Evolutionary conservation across 2,797 vertebrate species (phyloP), one percentile per base, ranked within the genome.

Genomic region (Tenualosa ilisha): DNA sequence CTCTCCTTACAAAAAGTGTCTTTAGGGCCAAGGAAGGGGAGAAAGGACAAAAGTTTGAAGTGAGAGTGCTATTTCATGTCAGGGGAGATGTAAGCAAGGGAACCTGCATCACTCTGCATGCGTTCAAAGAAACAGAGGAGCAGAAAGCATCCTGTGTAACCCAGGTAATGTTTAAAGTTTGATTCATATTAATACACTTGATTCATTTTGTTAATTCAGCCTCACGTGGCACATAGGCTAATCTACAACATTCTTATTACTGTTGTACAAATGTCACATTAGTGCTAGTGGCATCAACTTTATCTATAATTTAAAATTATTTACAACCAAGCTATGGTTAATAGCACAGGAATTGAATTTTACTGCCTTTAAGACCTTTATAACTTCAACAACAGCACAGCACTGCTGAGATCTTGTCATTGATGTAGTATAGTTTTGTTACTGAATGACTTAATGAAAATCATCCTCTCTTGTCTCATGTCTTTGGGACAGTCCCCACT

Each of bases 41-140:
- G 9, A 89, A 88, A 31, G 86, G 43, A 51, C 84, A 90, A 37
- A 84, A 56, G 83, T 92, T 93, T 72, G 88, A 75, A 83, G 92
- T 96, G 84, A 91, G 90, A 68, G 91, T 86, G 0, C 82, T 96
- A 84, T 96, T 96, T 87, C 93, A 94, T 81, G 88, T 90, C 81
- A 87, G 83, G 37, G 93, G 91, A 0, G 89, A 88, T 24, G 31
- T 83, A 40, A 89, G 87, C 82, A 84, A 26, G 17, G 86, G 89
- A 59, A 90, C 90, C 84, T 95, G 95, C 82, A 84, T 94, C 83
- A 94, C 91, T 22, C 90, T 95, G 46, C 93, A 95, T 15, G 95
- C 94, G 50, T 95, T 96, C 82, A 95, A 90, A 87, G 93, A 95
- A 85, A 96, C 95, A 0, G 90, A 93, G 86, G 94, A 95, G 72